Base-by-base conservation (phyloP, 2,797 vertebrate genomes). In the Spheniscus humboldti region DNA sequence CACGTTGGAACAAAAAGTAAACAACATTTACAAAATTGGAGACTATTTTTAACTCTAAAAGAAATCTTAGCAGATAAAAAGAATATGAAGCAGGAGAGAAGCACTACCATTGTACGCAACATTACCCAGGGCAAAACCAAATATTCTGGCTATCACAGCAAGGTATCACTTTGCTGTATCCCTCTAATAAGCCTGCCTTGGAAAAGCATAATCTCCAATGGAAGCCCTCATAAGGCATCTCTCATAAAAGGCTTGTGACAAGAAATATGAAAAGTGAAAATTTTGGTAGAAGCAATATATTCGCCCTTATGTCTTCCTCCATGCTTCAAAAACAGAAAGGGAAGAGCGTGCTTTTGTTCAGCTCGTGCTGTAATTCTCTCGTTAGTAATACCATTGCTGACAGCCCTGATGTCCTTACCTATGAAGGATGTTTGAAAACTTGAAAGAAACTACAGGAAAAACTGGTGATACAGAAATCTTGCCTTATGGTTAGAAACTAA, bases 361-460 rank as follows among this genome's bases (percentile, higher is more conserved):
- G 48, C 19, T 68, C 3, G 0, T 41, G 37, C 57, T 78, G 27
- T 27, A 92, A 85, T 62, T 85, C 50, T 64, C 82, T 85, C 66
- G 72, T 88, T 79, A 84, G 19, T 39, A 84, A 92, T 43, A 87
- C n/a, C 33, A 33, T 17, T 83, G 50, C 75, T 87, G 81, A 85
- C 88, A 92, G 62, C 3, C 5, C 78, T 91, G 41, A 71, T 10
- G 35, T 64, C 60, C 41, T 71, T 79, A 77, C 35, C 82, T 76
- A 48, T 76, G 47, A 94, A 89, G 39, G 66, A 81, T 59, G 62
- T 69, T 83, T 76, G 76, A 86, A 94, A 94, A 94, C 82, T 86
- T 91, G 37, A 91, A 92, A 96, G 67, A 89, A 90, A 77, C 60
- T 83, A 86, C 92, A 92, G 48, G 90, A 92, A 92, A 93, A 92